Evolutionary conservation across 2,888 invertebrate species (phyloP).

Genomic region (Lacanobia oleracea): DNA sequence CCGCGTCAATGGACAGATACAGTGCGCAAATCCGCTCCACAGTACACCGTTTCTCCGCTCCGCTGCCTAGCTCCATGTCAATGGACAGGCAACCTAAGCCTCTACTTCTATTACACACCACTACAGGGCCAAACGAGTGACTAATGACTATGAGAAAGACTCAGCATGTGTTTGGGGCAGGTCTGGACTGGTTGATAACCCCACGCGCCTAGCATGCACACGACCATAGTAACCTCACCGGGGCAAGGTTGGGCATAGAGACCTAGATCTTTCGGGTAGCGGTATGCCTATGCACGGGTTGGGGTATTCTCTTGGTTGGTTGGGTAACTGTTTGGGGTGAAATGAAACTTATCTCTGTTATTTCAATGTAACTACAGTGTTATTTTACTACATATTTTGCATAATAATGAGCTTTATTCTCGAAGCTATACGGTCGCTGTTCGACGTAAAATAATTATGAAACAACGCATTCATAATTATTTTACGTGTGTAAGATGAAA

Average conservation of each 20-base stretch:
- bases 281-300: conserved; percentile 26
- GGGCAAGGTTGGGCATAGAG: conserved; percentile 31
- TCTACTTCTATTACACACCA: conserved; percentile 61
- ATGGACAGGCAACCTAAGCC: not conserved
- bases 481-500: too few relatives aligned
- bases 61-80: too few relatives aligned
- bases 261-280: conserved; percentile 31
- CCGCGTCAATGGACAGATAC: too few relatives aligned
- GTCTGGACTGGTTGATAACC: conserved; percentile 63
- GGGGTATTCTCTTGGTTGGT: conserved; percentile 7
- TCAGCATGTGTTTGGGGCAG: conserved; percentile 59
- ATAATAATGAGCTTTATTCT: too few relatives aligned
- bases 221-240: conserved; percentile 61
- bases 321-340: conserved; percentile 4
- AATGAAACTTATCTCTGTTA: not conserved
- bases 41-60: too few relatives aligned
- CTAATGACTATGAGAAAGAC: conserved; percentile 54
- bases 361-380: too few relatives aligned
- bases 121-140: conserved; percentile 48
- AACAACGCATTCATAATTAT: too few relatives aligned
- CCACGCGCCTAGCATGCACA: conserved; percentile 65
- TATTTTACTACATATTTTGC: too few relatives aligned
- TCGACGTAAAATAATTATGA: too few relatives aligned
- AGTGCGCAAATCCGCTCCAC: too few relatives aligned
- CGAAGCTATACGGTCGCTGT: too few relatives aligned